These are phyloP conservation scores for Oopsacas minuta DNA, from an alignment of 37 sponge, comb jelly and placozoan species.

Conservation along the genomic window DNA sequence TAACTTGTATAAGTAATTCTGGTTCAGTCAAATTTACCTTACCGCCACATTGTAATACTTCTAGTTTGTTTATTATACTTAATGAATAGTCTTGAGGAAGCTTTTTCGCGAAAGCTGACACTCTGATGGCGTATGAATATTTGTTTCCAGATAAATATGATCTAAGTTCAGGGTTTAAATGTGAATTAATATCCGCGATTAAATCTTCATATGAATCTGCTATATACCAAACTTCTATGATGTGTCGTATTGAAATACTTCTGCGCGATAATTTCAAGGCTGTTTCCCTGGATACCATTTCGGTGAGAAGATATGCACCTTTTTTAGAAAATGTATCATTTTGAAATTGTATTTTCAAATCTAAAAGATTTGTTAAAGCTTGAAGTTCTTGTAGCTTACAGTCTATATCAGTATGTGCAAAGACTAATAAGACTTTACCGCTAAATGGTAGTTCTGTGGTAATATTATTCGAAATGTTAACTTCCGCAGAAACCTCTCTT, in stretches of 20 bases:
- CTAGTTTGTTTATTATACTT: constrained; percentile 32
- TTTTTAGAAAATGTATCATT: neutral
- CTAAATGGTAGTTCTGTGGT: neutral
- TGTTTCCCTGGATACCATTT: neutral
- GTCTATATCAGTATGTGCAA: neutral
- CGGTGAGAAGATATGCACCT: neutral
- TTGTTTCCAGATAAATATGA: neutral
- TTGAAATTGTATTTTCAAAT: neutral
- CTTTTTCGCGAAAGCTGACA: constrained; percentile 7
- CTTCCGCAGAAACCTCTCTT: neutral
- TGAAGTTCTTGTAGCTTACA: neutral
- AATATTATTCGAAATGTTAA: neutral
- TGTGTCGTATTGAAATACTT: neutral
- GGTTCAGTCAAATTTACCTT: constrained; percentile 47
- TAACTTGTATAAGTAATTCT: constrained; percentile 31
- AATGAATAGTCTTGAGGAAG: neutral
- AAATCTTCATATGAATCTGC: constrained; percentile 12
- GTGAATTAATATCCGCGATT: neutral
- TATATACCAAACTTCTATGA: neutral
- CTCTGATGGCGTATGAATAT: neutral
- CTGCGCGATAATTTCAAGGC: neutral
- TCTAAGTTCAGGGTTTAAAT: neutral
- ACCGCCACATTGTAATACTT: constrained; percentile 59
- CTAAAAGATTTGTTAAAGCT: neutral
- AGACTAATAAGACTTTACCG: neutral